Percentiles rank a stretch among this genome's conserved stretches.
phyloP scores from a whole-genome alignment of 2,113 vertebrate genomes.

The Urocolius indicus region DNA sequence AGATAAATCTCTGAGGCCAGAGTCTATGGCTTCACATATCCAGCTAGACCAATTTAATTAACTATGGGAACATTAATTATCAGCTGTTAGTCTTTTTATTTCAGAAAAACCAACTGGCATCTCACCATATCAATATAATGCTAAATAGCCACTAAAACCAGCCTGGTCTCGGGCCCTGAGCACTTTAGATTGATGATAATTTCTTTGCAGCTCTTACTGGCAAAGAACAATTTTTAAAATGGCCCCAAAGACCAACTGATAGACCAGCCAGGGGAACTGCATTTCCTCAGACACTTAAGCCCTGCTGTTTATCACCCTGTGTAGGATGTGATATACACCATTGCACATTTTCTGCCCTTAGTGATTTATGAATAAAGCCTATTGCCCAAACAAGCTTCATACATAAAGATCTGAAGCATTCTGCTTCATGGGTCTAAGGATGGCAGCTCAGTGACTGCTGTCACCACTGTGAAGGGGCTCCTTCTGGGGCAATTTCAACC shows the following conservation, averaged over 20 bases:
- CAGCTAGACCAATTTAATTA: neutral
- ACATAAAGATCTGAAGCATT: neutral
- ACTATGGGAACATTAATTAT: neutral
- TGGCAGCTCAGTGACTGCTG: no score
- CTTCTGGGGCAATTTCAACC: neutral
- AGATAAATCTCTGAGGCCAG: neutral
- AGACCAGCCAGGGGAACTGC: neutral
- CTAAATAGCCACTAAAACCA: neutral
- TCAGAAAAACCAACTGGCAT: neutral
- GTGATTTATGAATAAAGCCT: neutral
- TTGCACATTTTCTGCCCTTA: neutral
- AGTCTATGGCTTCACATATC: neutral
- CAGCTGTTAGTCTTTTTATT: neutral
- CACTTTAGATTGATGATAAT: neutral
- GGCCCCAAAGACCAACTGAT: neutral
- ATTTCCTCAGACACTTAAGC: neutral
- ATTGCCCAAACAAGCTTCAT: neutral
- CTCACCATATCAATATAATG: neutral
- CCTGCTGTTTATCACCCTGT: neutral
- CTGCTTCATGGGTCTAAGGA: rapidly evolving
- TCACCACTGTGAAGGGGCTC: rapidly evolving
- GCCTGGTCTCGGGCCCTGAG: neutral
- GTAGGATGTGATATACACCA: neutral
- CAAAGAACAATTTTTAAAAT: neutral
- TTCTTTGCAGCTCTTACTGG: slow-evolving; percentile 3